Base-by-base conservation (phyloP, 2,113 vertebrate species). In the Vombatus ursinus region DNA sequence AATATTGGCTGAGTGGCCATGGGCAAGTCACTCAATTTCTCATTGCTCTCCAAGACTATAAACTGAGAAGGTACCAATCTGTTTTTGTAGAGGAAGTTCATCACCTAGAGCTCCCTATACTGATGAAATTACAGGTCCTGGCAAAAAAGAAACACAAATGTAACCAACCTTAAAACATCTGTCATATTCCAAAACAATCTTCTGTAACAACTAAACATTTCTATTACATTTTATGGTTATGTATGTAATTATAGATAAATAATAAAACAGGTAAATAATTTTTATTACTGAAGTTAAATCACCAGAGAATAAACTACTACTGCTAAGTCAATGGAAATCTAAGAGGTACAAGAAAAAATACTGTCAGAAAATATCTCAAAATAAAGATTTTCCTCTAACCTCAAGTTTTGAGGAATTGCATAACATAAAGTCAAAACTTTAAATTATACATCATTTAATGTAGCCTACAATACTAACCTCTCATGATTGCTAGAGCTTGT, bases 401-500 rank as follows among this genome's bases (percentile, higher is more conserved):
- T 37, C 19, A 52, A 37, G 91, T 93, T 57, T 68, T 94, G 47
- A 91, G 92, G 47, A 94, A 93, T 26, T 50, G 52, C 68, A 89
- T 91, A 92, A 57, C 48, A 47, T 94, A 19, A 92, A 92, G 92
- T 3, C 50, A 44, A 96, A 91, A 91, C 7, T 52, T 49, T 91
- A 96, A 96, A 68, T 51, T 53, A 51, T 51, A 94, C 95, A 92
- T 6, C 52, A 92, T 48, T 0, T 0, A 12, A 3, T 50, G 48
- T 12, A 89, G n/a, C 92, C 19, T 95, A 3, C 1, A 16, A 94
- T 98, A 98, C 98, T 98, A 98, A 98, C 96, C 98, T 98, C 98
- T 89, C 94, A 95, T 95, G 53, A 52, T 94, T 91, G 97, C 98
- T 99, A 99, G 28, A 99, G 99, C 98, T 99, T 98, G 97, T 99